Conservation (phyloP, 1,140 invertebrate genomes). For the Temnothorax nylanderi region DNA sequence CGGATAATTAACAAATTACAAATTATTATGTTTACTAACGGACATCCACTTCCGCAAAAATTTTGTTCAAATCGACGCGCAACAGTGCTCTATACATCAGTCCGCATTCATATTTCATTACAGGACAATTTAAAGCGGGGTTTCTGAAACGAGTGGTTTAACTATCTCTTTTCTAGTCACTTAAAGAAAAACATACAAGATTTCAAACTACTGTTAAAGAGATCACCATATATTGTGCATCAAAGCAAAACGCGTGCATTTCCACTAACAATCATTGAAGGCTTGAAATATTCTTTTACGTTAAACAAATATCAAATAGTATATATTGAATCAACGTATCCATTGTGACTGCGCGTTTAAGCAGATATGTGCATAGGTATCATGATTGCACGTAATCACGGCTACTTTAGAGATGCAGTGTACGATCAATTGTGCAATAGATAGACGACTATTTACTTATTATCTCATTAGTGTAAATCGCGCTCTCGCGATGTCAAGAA, state of each 20-base stretch:
- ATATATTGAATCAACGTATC: no score
- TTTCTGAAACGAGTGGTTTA: not conserved
- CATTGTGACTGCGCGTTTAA: not conserved
- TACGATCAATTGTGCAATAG: not conserved
- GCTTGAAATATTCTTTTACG: not conserved
- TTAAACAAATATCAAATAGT: not conserved
- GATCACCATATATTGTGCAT: not conserved
- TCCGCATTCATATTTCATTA: not conserved
- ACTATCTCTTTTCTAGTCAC: not conserved
- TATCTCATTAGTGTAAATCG: not conserved
- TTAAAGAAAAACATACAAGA: not conserved
- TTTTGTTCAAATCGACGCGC: not conserved
- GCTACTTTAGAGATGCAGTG: not conserved
- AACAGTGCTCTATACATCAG: no score
- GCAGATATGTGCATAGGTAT: not conserved
- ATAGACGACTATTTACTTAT: not conserved
- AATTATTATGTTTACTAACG: conserved; percentile 12
- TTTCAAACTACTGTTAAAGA: not conserved
- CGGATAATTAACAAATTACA: conserved; percentile 53
- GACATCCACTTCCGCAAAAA: conserved; percentile 1
- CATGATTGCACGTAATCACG: not conserved
- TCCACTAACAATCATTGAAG: not conserved
- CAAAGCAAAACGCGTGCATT: not conserved
- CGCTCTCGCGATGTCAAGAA: not conserved
- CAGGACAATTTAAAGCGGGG: not conserved